Evolutionary conservation across 2,797 vertebrate genomes (phyloP).

Genomic region (Chelon labrosus): DNA sequence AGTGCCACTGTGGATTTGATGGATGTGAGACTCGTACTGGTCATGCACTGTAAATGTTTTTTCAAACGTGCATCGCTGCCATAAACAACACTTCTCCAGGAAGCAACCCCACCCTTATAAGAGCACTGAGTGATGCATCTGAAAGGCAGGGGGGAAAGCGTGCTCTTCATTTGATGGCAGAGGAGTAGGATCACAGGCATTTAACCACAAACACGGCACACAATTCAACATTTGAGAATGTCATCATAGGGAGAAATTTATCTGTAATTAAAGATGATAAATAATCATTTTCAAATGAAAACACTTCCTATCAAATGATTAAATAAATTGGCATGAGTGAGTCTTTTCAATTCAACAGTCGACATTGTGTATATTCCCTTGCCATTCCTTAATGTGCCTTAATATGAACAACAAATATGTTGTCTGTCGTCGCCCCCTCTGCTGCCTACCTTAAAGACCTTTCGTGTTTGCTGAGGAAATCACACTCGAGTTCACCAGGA

Average conservation of each 20-base stretch:
- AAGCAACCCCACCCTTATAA: slow-evolving; percentile 32
- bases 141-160: slow-evolving; percentile 30
- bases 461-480: slow-evolving; percentile 38
- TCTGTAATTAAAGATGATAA: neutral
- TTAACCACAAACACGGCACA: neutral
- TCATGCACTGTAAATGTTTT: slow-evolving; percentile 35
- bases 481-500: slow-evolving; percentile 38
- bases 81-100: slow-evolving; percentile 22
- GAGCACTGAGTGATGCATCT: slow-evolving; percentile 26
- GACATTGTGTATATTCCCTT: neutral
- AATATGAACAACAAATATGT: slow-evolving; percentile 38
- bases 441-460: slow-evolving; percentile 30
- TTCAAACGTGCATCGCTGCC: slow-evolving; percentile 18
- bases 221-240: slow-evolving; percentile 21
- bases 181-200: neutral
- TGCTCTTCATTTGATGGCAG: slow-evolving; percentile 26
- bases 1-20: slow-evolving; percentile 32
- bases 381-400: slow-evolving; percentile 2
- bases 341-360: neutral
- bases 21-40: slow-evolving; percentile 31
- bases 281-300: neutral
- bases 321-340: neutral
- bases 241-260: neutral
- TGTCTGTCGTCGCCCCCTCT: neutral
- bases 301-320: neutral